Percentiles rank a stretch among this genome's conserved stretches.
Conservation (phyloP, 92 coral and sea anemone genomes). For the Chrysogorgia sp. region DNA sequence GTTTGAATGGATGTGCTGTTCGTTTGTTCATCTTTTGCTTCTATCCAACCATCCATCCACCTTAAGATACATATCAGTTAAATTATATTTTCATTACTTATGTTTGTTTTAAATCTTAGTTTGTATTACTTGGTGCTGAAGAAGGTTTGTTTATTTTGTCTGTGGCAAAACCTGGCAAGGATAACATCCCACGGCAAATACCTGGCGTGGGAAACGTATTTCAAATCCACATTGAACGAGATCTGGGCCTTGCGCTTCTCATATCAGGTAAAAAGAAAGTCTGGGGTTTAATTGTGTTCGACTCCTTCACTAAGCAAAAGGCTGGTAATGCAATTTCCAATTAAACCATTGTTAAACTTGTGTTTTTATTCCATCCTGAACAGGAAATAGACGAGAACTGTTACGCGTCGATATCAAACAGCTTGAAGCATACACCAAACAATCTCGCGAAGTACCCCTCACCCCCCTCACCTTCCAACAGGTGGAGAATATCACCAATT, state of each 20-base stretch:
- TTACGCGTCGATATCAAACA: constrained; percentile 87
- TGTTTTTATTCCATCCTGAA: constrained; percentile 1
- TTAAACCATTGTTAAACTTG: neutral
- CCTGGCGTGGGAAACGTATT: constrained; percentile 89
- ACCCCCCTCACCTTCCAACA: constrained; percentile 66
- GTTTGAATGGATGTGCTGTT: neutral
- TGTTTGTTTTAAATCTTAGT: constrained; percentile 48
- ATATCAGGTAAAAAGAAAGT: constrained; percentile 73
- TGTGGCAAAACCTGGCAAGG: constrained; percentile 65
- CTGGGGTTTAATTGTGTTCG: neutral
- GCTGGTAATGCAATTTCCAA: too few relatives aligned
- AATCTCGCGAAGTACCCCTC: constrained; percentile 78
- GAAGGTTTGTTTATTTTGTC: constrained; percentile 86
- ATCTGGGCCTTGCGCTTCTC: constrained; percentile 75
- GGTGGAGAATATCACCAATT: constrained; percentile 88
- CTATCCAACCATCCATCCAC: neutral
- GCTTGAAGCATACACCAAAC: constrained; percentile 75
- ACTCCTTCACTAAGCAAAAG: too few relatives aligned
- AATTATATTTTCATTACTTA: neutral
- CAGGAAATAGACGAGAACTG: constrained; percentile 85
- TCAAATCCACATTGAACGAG: constrained; percentile 75
- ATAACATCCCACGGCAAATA: constrained; percentile 68
- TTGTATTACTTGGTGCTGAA: constrained; percentile 88
- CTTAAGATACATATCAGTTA: too few relatives aligned
- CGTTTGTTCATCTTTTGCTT: neutral